phyloP scores from a whole-genome alignment of 1,140 invertebrate genomes.

The Drosophila athabasca region DNA sequence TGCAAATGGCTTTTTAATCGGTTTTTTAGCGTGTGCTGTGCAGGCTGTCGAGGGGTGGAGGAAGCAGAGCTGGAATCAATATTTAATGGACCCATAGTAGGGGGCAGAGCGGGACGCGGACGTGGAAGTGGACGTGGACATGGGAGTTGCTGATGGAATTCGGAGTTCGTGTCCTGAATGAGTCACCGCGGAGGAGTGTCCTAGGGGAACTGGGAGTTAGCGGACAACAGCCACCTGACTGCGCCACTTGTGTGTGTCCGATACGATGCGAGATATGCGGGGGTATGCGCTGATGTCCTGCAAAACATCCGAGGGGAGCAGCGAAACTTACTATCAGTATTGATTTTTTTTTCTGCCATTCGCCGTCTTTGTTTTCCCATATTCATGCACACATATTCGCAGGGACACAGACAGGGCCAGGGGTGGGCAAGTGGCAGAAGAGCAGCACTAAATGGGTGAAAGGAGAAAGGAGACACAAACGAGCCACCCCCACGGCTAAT shows the following conservation, averaged over 20 bases:
- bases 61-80: constrained; percentile 61
- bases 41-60: constrained; percentile 25
- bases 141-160: constrained; percentile 31
- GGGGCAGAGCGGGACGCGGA: neutral
- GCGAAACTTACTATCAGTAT: constrained; percentile 62
- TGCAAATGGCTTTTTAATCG: constrained; percentile 59
- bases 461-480: constrained; percentile 28
- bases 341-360: constrained; percentile 61
- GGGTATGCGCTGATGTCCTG: constrained; percentile 13
- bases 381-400: constrained; percentile 55
- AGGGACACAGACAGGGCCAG: constrained; percentile 14
- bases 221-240: constrained; percentile 74
- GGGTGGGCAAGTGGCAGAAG: too few species aligned
- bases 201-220: neutral
- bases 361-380: constrained; percentile 60
- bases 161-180: constrained; percentile 39
- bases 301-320: constrained; percentile 26
- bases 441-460: neutral
- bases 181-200: constrained; percentile 35
- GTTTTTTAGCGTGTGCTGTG: constrained; percentile 22
- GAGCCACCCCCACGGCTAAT: constrained; percentile 45
- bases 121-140: too few species aligned
- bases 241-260: constrained; percentile 39
- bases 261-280: neutral
- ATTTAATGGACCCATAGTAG: constrained; percentile 44